Conservation (phyloP, 2,113 vertebrate genomes). For the Nesogale talazaci region DNA sequence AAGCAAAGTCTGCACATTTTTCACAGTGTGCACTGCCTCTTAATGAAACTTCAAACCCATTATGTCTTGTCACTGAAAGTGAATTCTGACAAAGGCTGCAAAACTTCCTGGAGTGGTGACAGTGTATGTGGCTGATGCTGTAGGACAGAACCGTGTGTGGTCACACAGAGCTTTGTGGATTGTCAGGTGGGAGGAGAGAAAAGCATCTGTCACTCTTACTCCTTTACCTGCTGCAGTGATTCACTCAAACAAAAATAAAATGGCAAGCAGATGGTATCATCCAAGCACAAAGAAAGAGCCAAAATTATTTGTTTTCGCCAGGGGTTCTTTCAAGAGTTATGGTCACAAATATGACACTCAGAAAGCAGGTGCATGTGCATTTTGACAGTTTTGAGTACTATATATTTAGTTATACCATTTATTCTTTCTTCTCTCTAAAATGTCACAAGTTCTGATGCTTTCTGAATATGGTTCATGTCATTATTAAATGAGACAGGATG, state of each 20-base stretch:
- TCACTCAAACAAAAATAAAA: background rate
- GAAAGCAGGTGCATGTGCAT: background rate
- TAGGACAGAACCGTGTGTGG: background rate
- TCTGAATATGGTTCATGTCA: too few relatives aligned
- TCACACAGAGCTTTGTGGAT: background rate
- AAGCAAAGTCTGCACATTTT: conserved; percentile 47
- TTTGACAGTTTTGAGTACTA: background rate
- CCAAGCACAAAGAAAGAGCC: background rate
- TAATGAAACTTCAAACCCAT: conserved; percentile 66
- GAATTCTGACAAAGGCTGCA: conserved; percentile 64
- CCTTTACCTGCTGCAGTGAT: conserved; percentile 12
- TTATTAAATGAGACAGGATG: too few relatives aligned
- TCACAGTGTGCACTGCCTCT: conserved; percentile 1
- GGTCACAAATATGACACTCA: background rate
- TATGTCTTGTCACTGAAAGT: conserved; percentile 58
- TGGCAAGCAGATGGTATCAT: background rate
- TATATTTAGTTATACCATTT: background rate
- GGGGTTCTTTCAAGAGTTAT: background rate
- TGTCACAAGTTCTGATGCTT: too few relatives aligned
- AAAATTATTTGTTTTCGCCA: background rate
- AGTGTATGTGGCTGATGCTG: conserved; percentile 53
- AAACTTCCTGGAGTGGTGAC: conserved; percentile 50
- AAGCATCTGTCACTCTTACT: background rate
- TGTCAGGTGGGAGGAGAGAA: background rate
- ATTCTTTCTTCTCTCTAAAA: background rate